A percentile compares a stretch with the other conserved stretches of the same genome.
Evolutionary conservation across 1,140 invertebrate species (phyloP).

Genomic region (Anoplolepis gracilipes): DNA sequence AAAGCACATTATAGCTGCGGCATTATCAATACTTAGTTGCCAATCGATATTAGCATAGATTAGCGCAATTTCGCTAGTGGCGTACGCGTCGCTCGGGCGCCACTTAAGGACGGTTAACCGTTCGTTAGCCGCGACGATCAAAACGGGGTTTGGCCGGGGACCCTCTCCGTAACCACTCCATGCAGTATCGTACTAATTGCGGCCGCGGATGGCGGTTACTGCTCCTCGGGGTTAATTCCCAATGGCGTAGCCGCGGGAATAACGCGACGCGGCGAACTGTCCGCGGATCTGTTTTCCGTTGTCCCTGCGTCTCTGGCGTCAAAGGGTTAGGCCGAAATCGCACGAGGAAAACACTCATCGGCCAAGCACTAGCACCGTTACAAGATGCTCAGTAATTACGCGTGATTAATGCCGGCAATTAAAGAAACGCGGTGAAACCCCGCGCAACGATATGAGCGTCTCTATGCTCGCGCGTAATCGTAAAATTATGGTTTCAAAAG

Average conservation of each 20-base stretch:
- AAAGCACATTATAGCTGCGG: conserved; percentile 10
- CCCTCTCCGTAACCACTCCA: conserved; percentile 80
- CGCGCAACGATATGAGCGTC: conserved; percentile 37
- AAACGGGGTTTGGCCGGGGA: conserved; percentile 68
- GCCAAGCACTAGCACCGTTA: conserved; percentile 76
- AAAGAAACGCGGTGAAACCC: conserved; percentile 78
- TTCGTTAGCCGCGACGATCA: conserved; percentile 78
- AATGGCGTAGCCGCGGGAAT: conserved; percentile 76
- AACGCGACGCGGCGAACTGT: neutral
- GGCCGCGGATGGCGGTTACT: conserved; percentile 84
- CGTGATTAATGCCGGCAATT: conserved; percentile 82
- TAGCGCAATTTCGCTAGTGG: conserved; percentile 46
- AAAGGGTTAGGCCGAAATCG: conserved; percentile 78
- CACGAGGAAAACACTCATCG: conserved; percentile 64
- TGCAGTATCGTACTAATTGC: conserved; percentile 85
- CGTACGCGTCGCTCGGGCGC: conserved; percentile 34
- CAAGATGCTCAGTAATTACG: conserved; percentile 82
- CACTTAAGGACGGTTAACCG: conserved; percentile 76
- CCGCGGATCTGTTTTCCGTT: neutral
- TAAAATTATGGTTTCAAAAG: conserved; percentile 19
- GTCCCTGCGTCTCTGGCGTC: conserved; percentile 75
- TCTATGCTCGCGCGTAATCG: conserved; percentile 32
- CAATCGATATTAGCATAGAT: conserved; percentile 56
- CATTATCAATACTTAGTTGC: conserved; percentile 54
- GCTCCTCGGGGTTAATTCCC: conserved; percentile 82